phyloP scores from a whole-genome alignment of 2,888 invertebrate genomes.

The Volucella inanis region DNA sequence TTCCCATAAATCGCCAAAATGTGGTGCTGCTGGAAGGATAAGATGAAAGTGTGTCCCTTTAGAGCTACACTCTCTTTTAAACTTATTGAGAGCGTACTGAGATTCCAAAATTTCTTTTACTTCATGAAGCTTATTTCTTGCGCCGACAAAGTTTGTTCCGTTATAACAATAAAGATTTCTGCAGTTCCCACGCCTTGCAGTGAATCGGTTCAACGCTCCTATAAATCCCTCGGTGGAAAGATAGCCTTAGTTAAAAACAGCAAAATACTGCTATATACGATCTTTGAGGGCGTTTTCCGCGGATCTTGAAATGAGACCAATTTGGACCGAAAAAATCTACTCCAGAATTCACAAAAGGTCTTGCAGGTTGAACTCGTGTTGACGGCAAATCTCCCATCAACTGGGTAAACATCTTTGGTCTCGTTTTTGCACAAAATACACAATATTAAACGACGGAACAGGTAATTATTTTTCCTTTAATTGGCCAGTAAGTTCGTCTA shows the following conservation, averaged over 20 bases:
- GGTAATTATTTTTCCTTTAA: too few relatives aligned
- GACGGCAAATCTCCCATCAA: neutral
- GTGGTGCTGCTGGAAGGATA: constrained; percentile 1
- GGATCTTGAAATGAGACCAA: neutral
- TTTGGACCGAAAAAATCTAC: neutral
- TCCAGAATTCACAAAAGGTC: neutral
- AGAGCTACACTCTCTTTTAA: neutral
- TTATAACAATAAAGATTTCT: constrained; percentile 8
- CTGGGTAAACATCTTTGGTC: neutral
- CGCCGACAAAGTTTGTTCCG: constrained; percentile 23
- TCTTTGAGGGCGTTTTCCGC: constrained; percentile 14
- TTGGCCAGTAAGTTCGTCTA: too few relatives aligned
- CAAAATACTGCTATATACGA: constrained; percentile 11
- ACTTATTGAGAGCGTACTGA: neutral
- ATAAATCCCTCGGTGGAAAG: constrained; percentile 7
- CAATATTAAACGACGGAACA: too few relatives aligned
- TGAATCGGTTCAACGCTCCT: constrained; percentile 7
- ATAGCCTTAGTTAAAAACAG: constrained; percentile 16
- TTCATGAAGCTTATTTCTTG: constrained; percentile 9
- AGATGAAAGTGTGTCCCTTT: constrained; percentile 4
- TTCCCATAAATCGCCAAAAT: constrained; percentile 1
- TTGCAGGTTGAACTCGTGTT: neutral
- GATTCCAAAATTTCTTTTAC: neutral
- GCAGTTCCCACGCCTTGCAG: neutral
- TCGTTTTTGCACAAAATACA: too few relatives aligned